These are phyloP conservation scores for Polypedilum pembai DNA, from an alignment of 1,140 invertebrate genomes.

Conservation along the genomic window DNA sequence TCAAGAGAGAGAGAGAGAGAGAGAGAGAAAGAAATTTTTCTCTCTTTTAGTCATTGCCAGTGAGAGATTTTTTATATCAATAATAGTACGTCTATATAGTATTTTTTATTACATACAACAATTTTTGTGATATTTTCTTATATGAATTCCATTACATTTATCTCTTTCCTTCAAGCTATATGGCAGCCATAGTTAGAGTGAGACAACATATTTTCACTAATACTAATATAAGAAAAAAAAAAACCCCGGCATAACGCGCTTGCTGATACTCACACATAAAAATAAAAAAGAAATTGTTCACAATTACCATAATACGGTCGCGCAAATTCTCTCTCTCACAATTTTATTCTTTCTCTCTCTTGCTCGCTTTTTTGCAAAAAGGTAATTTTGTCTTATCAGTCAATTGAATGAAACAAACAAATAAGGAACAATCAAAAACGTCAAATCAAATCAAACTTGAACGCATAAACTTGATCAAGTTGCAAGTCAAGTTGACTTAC, in stretches of 20 bases:
- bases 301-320: no score
- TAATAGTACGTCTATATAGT: slow-evolving; percentile 28
- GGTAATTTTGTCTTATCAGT: slow-evolving; percentile 9
- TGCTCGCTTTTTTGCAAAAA: neutral
- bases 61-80: slow-evolving; percentile 20
- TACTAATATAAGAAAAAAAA: no score
- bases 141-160: slow-evolving; percentile 28
- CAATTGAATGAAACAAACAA: slow-evolving; percentile 18
- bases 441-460: no score
- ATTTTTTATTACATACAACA: slow-evolving; percentile 29
- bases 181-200: neutral
- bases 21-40: neutral
- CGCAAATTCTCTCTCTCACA: no score
- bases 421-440: neutral
- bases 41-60: neutral
- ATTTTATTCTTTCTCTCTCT: neutral
- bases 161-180: neutral
- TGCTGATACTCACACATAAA: no score
- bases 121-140: slow-evolving; percentile 23
- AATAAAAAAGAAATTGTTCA: no score
- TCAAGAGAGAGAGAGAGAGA: neutral
- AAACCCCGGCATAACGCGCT: no score
- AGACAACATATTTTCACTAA: neutral
- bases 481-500: no score
- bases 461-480: no score